phyloP scores from a whole-genome alignment of 2,888 invertebrate genomes.

The Hirtodrosophila duncani region DNA sequence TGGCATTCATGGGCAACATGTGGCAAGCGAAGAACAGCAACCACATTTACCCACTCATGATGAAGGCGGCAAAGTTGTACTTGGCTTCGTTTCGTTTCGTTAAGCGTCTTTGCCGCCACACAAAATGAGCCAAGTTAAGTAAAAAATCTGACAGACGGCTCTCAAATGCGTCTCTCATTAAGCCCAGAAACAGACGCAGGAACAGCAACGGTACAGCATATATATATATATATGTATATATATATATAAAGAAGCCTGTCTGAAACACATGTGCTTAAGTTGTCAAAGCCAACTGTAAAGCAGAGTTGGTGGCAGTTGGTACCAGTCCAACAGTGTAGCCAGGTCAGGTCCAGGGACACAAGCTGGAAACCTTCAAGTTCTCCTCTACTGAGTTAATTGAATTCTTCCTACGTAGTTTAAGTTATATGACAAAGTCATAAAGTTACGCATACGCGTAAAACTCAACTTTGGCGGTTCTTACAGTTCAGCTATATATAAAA shows the following conservation, averaged over 20 bases:
- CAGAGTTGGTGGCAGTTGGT: conserved; percentile 27
- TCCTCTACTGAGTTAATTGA: conserved; percentile 63
- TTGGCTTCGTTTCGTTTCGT: conserved; percentile 28
- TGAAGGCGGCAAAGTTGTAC: conserved; percentile 16
- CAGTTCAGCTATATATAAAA: no score
- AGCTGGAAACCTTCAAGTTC: conserved; percentile 28
- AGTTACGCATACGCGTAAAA: conserved; percentile 56
- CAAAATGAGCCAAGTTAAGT: conserved; percentile 33
- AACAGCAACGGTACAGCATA: background rate
- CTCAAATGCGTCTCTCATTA: conserved; percentile 35
- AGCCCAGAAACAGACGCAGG: conserved; percentile 7
- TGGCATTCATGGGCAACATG: conserved; percentile 29
- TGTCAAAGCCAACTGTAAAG: conserved; percentile 33
- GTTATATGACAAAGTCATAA: conserved; percentile 59
- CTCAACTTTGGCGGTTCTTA: conserved; percentile 31
- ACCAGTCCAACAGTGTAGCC: conserved; percentile 27
- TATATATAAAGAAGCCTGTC: no score
- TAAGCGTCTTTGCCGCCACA: conserved; percentile 37
- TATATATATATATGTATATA: background rate
- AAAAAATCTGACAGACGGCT: conserved; percentile 32
- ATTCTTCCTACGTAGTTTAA: conserved; percentile 57
- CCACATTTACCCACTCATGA: conserved; percentile 4
- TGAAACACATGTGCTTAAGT: conserved; percentile 22
- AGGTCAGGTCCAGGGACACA: conserved; percentile 6
- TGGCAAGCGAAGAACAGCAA: conserved; percentile 8